These are phyloP conservation scores for Corella eumyota DNA, from an alignment of 23 tunicate species.

Conservation along the genomic window DNA sequence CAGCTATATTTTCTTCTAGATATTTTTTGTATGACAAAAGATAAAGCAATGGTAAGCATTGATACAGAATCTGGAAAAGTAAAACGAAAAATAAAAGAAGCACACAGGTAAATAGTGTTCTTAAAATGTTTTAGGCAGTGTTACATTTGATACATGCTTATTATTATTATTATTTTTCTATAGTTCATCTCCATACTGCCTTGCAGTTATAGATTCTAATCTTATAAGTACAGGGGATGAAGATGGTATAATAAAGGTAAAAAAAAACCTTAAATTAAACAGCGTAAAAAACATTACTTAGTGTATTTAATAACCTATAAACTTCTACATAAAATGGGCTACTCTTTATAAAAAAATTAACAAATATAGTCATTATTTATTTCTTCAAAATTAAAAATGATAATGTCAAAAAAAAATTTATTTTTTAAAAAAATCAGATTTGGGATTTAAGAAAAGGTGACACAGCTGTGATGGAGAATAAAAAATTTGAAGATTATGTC, in stretches of 20 bases:
- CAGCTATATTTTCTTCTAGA: too few species aligned
- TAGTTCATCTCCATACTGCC: conserved; percentile 36
- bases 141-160: not conserved
- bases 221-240: conserved; percentile 84
- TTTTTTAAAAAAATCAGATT: conserved; percentile 14
- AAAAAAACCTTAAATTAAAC: too few species aligned
- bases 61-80: conserved; percentile 12
- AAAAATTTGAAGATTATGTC: conserved; percentile 39
- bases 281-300: too few species aligned
- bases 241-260: conserved; percentile 72
- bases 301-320: too few species aligned
- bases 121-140: not conserved
- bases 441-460: conserved; percentile 85
- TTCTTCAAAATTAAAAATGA: too few species aligned
- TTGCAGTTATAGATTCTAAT: conserved; percentile 53
- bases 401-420: not conserved
- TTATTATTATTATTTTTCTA: not conserved
- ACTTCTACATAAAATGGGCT: too few species aligned
- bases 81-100: conserved; percentile 3
- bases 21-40: conserved; percentile 25
- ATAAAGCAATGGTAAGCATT: conserved; percentile 14
- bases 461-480: conserved; percentile 36
- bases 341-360: too few species aligned
- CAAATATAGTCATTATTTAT: too few species aligned
- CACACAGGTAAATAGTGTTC: not conserved